Conservation (phyloP, 1,140 invertebrate genomes). For the Dendroctonus valens region DNA sequence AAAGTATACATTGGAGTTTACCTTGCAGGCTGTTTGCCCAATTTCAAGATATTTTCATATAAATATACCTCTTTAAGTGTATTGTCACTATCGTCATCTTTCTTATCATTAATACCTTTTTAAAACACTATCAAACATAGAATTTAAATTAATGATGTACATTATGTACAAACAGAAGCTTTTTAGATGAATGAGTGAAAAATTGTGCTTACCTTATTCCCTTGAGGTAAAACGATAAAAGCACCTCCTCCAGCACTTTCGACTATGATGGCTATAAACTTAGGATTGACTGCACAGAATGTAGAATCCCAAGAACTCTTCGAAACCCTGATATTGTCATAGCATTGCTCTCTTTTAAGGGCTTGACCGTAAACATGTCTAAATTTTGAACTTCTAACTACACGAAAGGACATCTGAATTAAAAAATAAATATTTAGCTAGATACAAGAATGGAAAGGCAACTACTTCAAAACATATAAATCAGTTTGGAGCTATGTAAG, state of each 20-base stretch:
- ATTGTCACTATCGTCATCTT: no score
- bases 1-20: no score
- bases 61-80: no score
- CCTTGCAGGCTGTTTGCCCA: no score
- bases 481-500: no score
- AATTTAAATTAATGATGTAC: no score
- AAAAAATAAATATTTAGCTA: constrained; percentile 18
- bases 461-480: no score
- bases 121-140: no score
- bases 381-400: constrained; percentile 95
- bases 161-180: no score
- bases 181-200: no score
- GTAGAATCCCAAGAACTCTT: constrained; percentile 98
- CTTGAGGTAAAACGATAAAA: constrained; percentile 93
- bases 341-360: constrained; percentile 96
- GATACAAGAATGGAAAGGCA: not conserved
- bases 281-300: constrained; percentile 98
- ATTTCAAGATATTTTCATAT: no score
- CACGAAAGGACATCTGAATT: constrained; percentile 95
- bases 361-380: constrained; percentile 97
- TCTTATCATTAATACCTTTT: no score
- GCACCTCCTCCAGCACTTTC: constrained; percentile 98
- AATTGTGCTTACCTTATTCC: constrained; percentile 74
- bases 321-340: constrained; percentile 97
- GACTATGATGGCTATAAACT: constrained; percentile 98